A percentile compares a stretch with the other conserved stretches of the same genome.
Evolutionary conservation across 2,888 invertebrate genomes (phyloP).

Genomic region (Bellardia bayeri): DNA sequence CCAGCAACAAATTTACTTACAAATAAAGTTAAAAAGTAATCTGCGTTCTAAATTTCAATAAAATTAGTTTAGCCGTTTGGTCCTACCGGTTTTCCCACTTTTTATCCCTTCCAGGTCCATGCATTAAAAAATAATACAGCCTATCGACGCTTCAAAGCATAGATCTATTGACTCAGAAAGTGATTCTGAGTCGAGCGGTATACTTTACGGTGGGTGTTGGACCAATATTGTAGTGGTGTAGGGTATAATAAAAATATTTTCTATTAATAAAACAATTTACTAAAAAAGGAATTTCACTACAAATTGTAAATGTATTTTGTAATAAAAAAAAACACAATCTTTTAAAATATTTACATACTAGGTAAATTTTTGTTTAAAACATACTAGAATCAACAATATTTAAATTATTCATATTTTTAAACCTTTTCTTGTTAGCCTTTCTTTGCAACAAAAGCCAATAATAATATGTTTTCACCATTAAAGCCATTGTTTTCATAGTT

Average conservation of each 20-base stretch:
- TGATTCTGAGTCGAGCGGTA: too few relatives aligned
- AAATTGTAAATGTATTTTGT: conserved; percentile 21
- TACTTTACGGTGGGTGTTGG: too few relatives aligned
- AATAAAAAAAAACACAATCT: conserved; percentile 26
- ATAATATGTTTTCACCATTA: conserved; percentile 37
- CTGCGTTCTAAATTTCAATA: too few relatives aligned
- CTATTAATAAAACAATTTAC: conserved; percentile 30
- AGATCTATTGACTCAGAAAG: too few relatives aligned
- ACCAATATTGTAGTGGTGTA: too few relatives aligned
- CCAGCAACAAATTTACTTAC: too few relatives aligned
- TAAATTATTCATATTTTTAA: conserved; percentile 28
- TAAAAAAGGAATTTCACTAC: conserved; percentile 4
- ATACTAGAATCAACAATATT: neutral
- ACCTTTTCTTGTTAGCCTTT: neutral
- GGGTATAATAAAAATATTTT: conserved; percentile 44
- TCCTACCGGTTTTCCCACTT: too few relatives aligned
- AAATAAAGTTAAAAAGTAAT: too few relatives aligned
- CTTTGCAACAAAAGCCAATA: conserved; percentile 26
- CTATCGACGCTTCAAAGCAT: too few relatives aligned
- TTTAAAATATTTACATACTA: conserved; percentile 7
- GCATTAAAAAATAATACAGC: too few relatives aligned
- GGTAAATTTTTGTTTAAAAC: conserved; percentile 24
- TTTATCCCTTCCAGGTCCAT: too few relatives aligned
- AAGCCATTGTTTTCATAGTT: conserved; percentile 36
- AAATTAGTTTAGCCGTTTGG: too few relatives aligned